These are phyloP conservation scores for Tethya wilhelma DNA, from an alignment of 37 sponge, comb jelly and placozoan species.

Conservation along the genomic window DNA sequence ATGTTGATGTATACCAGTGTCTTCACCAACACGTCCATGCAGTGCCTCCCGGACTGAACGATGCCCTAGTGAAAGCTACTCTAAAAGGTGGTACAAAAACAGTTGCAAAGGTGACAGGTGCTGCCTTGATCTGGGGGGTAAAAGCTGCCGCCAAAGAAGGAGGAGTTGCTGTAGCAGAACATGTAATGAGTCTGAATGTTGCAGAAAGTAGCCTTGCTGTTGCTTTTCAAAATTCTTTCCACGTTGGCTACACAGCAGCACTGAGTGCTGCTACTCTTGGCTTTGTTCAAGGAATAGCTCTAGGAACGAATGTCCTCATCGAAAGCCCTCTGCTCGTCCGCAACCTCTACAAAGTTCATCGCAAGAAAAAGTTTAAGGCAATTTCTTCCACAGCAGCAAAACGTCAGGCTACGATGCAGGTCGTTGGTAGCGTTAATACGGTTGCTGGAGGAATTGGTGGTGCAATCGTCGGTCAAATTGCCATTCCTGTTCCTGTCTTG, in stretches of 20 bases:
- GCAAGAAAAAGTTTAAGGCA: slow-evolving; percentile 15
- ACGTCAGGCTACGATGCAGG: neutral
- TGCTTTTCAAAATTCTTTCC: neutral
- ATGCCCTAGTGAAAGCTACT: neutral
- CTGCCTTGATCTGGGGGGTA: neutral
- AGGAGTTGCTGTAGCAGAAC: neutral
- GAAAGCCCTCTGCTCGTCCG: slow-evolving; percentile 12
- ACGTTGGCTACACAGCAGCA: slow-evolving; percentile 1
- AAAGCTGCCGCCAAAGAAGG: neutral
- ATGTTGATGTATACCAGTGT: neutral
- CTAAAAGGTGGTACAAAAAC: neutral
- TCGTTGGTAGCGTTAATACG: neutral
- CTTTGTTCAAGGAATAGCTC: slow-evolving; percentile 5
- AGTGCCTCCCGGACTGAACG: neutral
- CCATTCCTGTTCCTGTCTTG: slow-evolving; percentile 14
- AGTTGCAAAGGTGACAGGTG: neutral
- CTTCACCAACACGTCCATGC: neutral
- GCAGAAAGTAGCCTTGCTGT: neutral
- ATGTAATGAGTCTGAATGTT: neutral
- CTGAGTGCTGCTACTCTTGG: slow-evolving; percentile 12
- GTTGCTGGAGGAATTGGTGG: slow-evolving; percentile 14
- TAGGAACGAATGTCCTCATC: neutral
- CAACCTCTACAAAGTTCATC: slow-evolving; percentile 15
- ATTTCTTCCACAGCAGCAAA: slow-evolving; percentile 1
- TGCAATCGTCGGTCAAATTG: slow-evolving; percentile 6